Evolutionary conservation across 2,797 vertebrate genomes (phyloP).

Genomic region (Poeciliopsis presidionis): DNA sequence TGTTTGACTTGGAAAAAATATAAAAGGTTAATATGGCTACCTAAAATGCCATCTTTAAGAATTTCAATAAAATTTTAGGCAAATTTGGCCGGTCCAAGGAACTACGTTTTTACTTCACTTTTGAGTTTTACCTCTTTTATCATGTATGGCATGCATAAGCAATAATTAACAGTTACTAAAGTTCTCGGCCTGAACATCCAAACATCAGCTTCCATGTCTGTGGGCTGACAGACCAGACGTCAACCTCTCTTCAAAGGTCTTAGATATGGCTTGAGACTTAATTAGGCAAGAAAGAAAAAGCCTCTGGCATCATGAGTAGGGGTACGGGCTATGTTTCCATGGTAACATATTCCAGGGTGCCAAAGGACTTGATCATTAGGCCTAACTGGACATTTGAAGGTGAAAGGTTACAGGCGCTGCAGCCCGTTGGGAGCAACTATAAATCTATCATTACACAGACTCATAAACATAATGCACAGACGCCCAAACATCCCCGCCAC

Average conservation of each 20-base stretch:
- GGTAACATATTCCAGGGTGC: conserved; percentile 71
- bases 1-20: background rate
- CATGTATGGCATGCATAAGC: conserved; percentile 10
- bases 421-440: conserved; percentile 55
- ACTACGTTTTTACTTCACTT: background rate
- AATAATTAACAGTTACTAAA: conserved; percentile 42
- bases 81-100: no score
- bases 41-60: background rate
- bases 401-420: conserved; percentile 70
- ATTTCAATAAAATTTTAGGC: background rate
- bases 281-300: conserved; percentile 72
- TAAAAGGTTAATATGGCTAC: background rate
- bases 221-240: conserved; percentile 57
- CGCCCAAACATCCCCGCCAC: background rate
- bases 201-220: conserved; percentile 31
- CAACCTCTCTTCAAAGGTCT: conserved; percentile 70
- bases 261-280: conserved; percentile 70
- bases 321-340: conserved; percentile 62
- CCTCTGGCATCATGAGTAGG: conserved; percentile 67
- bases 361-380: conserved; percentile 76
- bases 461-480: conserved; percentile 66
- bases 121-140: background rate
- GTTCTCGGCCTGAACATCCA: conserved; percentile 52
- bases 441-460: conserved; percentile 61
- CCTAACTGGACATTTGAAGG: conserved; percentile 72